A percentile compares a stretch with the other conserved stretches of the same genome.
Evolutionary conservation across 2,888 invertebrate species (phyloP).

Genomic region (Patella ulyssiponensis): DNA sequence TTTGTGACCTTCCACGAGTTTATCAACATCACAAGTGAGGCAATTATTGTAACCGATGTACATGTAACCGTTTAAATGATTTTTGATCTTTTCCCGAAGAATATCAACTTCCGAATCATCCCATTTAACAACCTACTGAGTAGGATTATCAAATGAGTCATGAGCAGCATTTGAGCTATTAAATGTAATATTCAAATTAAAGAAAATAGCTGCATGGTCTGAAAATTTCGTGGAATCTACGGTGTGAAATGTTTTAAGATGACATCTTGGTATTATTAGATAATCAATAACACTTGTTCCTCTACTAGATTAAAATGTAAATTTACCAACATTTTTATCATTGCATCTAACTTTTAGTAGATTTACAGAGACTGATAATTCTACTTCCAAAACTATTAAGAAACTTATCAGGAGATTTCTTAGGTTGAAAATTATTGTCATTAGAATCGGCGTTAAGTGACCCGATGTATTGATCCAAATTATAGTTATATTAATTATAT

Average conservation of each 20-base stretch:
- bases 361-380: conserved; percentile 18
- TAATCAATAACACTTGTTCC: conserved; percentile 22
- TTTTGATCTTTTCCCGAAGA: background rate
- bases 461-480: background rate
- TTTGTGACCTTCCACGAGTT: background rate
- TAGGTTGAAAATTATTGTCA: background rate
- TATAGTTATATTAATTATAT: background rate
- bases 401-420: background rate
- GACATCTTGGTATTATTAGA: background rate
- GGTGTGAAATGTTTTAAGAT: conserved; percentile 6
- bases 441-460: too few relatives aligned
- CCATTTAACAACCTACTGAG: background rate
- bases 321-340: conserved; percentile 17
- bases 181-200: background rate
- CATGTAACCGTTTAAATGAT: background rate
- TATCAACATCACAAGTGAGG: background rate
- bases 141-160: too few relatives aligned
- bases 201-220: background rate
- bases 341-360: conserved; percentile 16
- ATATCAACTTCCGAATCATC: background rate
- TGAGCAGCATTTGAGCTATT: background rate
- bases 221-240: conserved; percentile 13
- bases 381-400: conserved; percentile 18
- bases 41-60: background rate
- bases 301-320: conserved; percentile 16